These are phyloP conservation scores for Columbina picui DNA, from an alignment of 2,113 vertebrate genomes.

Conservation along the genomic window DNA sequence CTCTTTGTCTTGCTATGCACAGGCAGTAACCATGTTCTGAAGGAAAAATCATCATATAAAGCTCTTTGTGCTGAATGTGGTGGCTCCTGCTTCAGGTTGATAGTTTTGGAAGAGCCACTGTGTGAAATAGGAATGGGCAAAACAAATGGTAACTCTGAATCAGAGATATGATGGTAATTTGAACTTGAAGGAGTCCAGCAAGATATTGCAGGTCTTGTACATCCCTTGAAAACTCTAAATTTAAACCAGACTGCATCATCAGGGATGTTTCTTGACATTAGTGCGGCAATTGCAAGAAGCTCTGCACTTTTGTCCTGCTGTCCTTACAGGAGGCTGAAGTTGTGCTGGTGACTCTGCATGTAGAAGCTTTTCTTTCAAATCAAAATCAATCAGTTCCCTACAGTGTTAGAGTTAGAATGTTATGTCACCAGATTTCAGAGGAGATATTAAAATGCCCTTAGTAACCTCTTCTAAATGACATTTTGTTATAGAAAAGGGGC, in stretches of 20 bases:
- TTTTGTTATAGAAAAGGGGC: not conserved
- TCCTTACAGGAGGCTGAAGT: not conserved
- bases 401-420: not conserved
- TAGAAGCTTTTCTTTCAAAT: not conserved
- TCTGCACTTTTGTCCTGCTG: not conserved
- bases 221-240: not conserved
- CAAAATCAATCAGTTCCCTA: not conserved
- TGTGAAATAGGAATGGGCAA: not conserved
- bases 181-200: not conserved
- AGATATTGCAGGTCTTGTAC: not conserved
- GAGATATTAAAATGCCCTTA: not conserved
- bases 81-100: not conserved
- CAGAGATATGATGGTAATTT: not conserved
- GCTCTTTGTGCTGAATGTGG: not conserved
- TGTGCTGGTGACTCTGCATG: not conserved
- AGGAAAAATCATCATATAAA: not conserved
- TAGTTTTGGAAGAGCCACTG: not conserved
- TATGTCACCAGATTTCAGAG: not conserved
- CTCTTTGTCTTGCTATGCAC: not conserved
- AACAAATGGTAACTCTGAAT: not conserved
- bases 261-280: not conserved
- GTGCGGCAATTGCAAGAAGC: not conserved
- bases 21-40: not conserved
- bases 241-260: not conserved
- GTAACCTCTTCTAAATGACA: not conserved